Percentiles rank a stretch among this genome's conserved stretches.
phyloP scores from a whole-genome alignment of 2,797 vertebrate genomes.

The Rhincodon typus region DNA sequence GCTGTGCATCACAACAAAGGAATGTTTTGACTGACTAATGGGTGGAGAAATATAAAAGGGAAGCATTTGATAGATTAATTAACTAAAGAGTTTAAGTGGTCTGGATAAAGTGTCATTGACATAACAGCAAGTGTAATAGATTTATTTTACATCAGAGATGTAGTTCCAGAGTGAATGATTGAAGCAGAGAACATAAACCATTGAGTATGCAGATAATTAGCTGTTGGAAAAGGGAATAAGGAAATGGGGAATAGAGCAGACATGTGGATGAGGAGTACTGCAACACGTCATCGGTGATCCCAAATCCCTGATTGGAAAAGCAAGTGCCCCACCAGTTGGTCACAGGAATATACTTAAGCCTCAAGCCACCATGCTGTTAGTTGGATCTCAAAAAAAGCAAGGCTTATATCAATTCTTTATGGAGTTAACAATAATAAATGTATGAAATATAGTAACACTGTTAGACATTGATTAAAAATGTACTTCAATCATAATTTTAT shows the following conservation, averaged over 20 bases:
- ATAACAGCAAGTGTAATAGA: not conserved
- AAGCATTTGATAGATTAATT: not conserved
- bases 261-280: not conserved
- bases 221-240: not conserved
- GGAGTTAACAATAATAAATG: not conserved
- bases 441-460: not conserved
- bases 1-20: too few species aligned
- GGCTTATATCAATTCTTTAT: not conserved
- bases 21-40: too few species aligned
- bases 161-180: not conserved
- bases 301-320: not conserved
- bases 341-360: not conserved
- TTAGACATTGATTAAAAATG: not conserved
- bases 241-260: not conserved
- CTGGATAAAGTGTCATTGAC: not conserved
- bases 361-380: not conserved
- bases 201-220: not conserved
- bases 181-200: not conserved
- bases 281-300: not conserved
- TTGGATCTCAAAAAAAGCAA: not conserved
- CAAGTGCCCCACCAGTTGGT: not conserved
- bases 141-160: not conserved
- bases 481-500: not conserved
- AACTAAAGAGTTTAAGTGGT: not conserved
- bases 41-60: not conserved